A percentile compares a stretch with the other conserved stretches of the same genome.
phyloP scores from a whole-genome alignment of 1,140 invertebrate species.

The Drosophila asahinai region DNA sequence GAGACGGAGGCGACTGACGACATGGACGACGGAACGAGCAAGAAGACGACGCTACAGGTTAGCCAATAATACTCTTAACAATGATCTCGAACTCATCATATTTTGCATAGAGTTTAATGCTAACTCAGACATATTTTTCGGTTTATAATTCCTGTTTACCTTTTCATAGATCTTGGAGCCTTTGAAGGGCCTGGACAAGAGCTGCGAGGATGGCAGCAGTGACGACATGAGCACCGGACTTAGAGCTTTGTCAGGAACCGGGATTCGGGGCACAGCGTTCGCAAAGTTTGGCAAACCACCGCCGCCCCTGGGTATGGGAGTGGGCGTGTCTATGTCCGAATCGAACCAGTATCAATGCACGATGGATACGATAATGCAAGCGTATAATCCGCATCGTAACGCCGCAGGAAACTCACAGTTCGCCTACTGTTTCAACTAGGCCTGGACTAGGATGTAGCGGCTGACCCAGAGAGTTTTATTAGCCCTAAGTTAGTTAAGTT shows the following conservation, averaged over 20 bases:
- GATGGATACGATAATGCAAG: constrained; percentile 85
- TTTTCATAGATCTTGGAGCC: constrained; percentile 66
- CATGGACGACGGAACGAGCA: constrained; percentile 78
- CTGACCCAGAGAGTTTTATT: constrained; percentile 24
- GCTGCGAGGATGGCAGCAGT: constrained; percentile 66
- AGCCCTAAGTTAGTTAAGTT: constrained; percentile 46
- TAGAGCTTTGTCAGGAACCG: constrained; percentile 45
- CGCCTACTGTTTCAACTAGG: constrained; percentile 75
- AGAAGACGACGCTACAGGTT: constrained; percentile 78
- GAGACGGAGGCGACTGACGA: constrained; percentile 68
- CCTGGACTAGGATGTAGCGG: constrained; percentile 1
- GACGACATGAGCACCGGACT: constrained; percentile 51
- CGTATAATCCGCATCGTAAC: constrained; percentile 83
- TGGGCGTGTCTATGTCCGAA: constrained; percentile 49
- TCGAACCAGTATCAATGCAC: constrained; percentile 75
- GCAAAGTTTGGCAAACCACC: constrained; percentile 64
- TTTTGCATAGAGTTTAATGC: no score
- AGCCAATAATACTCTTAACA: constrained; percentile 12
- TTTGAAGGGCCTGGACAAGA: constrained; percentile 66
- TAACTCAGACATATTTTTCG: no score
- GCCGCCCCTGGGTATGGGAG: constrained; percentile 30
- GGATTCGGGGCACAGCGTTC: constrained; percentile 48
- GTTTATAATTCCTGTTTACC: not conserved
- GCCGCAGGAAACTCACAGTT: constrained; percentile 67
- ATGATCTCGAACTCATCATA: not conserved